Base-by-base conservation (phyloP, 37 sponge, comb jelly and placozoan species). In the Crambe crambe region DNA sequence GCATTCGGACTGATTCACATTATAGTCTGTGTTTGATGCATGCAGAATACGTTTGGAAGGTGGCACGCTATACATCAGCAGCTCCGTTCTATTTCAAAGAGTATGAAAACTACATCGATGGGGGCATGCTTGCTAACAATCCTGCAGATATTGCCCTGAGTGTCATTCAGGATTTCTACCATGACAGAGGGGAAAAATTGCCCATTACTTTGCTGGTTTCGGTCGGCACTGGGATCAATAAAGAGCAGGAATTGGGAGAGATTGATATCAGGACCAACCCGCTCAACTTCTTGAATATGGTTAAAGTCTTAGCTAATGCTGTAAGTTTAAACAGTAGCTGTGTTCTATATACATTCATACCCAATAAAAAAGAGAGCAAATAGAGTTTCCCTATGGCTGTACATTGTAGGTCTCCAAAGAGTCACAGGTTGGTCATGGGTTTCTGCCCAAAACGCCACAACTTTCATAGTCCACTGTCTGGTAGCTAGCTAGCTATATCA, bases 1-100 rank as follows among this genome's bases (percentile, higher is more conserved):
- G 30, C 69, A 68, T 72, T 58, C 36, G 23, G 39, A 43, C 38
- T 56, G 30, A 25, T 69, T 20, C 57, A 29, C 23, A 21, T 60
- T 20, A 60, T 60, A 60, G 3, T 20, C 4, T 60, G 6, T 9
- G 12, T 23, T 21, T 70, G 15, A 25, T 31, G 1, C 20, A 25
- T 47, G 42, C 71, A 85, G 85, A 77, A 37, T 58, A 41, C 10
- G 81, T 80, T 0, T 87, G 87, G 87, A 87, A 75, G 58, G 87
- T 80, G 32, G 87, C 81, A 41, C 74, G 87, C 47, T 80, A 80
- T 74, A 87, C 87, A 34, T 80, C 81, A 38, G 87, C 87, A 57
- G 81, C 69, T 75, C 81, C 81, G 10, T 36, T 80, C 31, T 74
- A 75, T 43, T 87, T 87, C 81, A 75, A 54, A 25, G 75, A 80